Evolutionary conservation across 2,888 invertebrate genomes (phyloP), one percentile per base, ranked within the genome.

Genomic region (Lithophane socia): DNA sequence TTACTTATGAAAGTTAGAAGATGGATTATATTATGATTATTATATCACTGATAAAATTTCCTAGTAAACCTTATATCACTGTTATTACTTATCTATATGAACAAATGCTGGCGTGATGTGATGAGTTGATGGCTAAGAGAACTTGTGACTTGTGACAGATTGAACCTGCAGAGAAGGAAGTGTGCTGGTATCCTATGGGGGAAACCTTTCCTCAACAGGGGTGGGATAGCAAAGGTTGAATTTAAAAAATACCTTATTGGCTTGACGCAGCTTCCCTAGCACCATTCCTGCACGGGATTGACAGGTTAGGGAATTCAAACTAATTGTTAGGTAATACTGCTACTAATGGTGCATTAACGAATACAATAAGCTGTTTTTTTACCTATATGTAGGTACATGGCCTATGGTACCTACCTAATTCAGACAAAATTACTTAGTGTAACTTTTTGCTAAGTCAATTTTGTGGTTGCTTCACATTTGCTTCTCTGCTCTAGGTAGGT

Each of bases 381-480:
- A 37, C 37, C 2, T 3, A 37, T 37, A 37, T 0, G 37, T 37
- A 37, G 37, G 37, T 37, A 37, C 37, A 37, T 37, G 5, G 4
- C 5, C 37, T 5, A 56, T 0, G 56, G n/a, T n/a, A 56, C n/a
- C 24, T 13, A 58, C 37, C 37, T 37, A 37, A 24, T 13, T 58
- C 13, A 58, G 24, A 16, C 24, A 58, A 37, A 37, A 58, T 58
- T 24, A 58, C 58, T 16, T 60, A 29, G 60, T 18, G 8, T 29
- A 29, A 29, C 9, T 29, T 47, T 44, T 58, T 37, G 18, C 21
- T 12, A 77, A 58, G 54, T 73, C 74, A 83, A 82, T 84, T 85
- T 82, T 85, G 86, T 85, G 77, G 83, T 80, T 73, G 80, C 70
- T 65, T 83, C 81, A 73, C 85, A 86, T 88, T 52, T 88, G 63